Base-by-base conservation (phyloP, 92 coral and sea anemone genomes). In the Isaurus tuberculatus region DNA sequence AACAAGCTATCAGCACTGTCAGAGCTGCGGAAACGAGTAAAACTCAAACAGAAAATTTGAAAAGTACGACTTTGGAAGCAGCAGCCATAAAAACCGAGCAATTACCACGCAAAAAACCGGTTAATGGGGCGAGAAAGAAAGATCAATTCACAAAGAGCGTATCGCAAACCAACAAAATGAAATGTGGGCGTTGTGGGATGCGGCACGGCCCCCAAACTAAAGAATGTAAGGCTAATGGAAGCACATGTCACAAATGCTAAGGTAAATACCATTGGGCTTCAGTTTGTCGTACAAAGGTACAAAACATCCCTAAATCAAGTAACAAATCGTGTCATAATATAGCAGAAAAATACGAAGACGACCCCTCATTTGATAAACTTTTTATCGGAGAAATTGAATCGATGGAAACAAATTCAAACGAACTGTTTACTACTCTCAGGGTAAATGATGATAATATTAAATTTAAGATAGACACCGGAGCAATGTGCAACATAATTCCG, bases 1-100 rank as follows among this genome's bases (percentile, higher is more conserved):
- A 87, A 57, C 44, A 60, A 27, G 92, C 89, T n/a, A 79, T 89
- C 49, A 66, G 66, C 48, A 57, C 57, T 68, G 75, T 70, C 8
- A 73, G 86, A 84, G 92, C 89, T 31, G 86, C 88, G 0, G 92
- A 85, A 72, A 89, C 92, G 48, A 89, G 86, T 61, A 89, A 89
- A 78, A 78, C 80, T 2, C 92, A 89, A 60, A 68, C 48, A 9
- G 34, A 88, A 67, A 83, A 43, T 23, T 69, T 89, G 23, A 83
- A 75, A 26, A 49, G 40, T 20, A 48, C 70, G 19, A 67, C 10
- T 1, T 22, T 79, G 27, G 89, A 84, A 79, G 83, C 79, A 22
- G 73, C 79, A 79, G 68, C 74, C 25, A 1, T 84, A 58, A 57
- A 75, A 30, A 75, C 23, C 36, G 5, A 28, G 6, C 33, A 20